These are phyloP conservation scores for Ploceus nigricollis DNA, from an alignment of 2,113 vertebrate species.

Conservation along the genomic window DNA sequence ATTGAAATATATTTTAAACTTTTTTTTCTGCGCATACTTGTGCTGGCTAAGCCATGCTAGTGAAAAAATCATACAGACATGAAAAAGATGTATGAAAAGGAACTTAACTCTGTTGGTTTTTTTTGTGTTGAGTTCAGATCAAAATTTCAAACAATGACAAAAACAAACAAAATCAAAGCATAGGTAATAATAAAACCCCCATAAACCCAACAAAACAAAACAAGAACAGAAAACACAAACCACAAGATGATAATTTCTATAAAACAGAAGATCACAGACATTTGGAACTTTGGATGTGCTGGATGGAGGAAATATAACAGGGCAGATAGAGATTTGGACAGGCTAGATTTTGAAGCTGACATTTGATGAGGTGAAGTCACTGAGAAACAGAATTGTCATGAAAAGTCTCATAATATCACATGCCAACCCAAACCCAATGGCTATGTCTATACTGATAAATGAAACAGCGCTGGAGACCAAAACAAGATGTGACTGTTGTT, in stretches of 20 bases:
- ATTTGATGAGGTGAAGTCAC: not conserved
- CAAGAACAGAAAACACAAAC: not conserved
- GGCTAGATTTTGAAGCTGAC: not conserved
- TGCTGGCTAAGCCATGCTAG: not conserved
- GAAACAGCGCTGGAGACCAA: not conserved
- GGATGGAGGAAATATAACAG: not conserved
- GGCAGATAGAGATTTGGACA: not conserved
- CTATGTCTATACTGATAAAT: not conserved
- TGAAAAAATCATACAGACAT: not conserved
- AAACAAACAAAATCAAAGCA: not conserved
- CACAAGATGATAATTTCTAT: not conserved
- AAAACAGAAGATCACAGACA: not conserved
- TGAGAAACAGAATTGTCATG: not conserved
- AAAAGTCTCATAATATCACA: not conserved
- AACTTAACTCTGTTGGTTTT: not conserved
- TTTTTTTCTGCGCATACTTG: not conserved
- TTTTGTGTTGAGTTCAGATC: not conserved
- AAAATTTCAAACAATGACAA: not conserved
- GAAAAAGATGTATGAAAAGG: not conserved
- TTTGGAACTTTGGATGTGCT: not conserved
- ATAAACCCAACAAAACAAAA: not conserved
- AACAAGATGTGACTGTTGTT: conserved; percentile 15
- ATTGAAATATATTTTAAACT: not conserved
- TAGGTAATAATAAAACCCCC: not conserved
- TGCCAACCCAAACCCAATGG: not conserved